A percentile compares a stretch with the other conserved stretches of the same genome.
Evolutionary conservation across 2,797 vertebrate genomes (phyloP).

Genomic region (Aldrovandia affinis): DNA sequence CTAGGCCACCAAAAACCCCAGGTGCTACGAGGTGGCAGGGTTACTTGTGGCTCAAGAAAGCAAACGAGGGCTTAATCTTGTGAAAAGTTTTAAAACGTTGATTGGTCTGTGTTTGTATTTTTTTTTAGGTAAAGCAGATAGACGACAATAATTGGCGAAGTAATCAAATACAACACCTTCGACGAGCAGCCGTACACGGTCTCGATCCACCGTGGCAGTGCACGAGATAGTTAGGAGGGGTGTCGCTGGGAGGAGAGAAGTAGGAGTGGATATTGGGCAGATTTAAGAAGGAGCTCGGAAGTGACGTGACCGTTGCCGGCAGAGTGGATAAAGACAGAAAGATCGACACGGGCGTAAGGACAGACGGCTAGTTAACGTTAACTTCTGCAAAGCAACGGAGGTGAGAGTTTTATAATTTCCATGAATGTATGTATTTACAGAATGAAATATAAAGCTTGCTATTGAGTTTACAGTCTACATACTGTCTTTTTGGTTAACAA

Average conservation of each 20-base stretch:
- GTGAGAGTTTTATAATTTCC: conserved; percentile 3
- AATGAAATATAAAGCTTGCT: not conserved
- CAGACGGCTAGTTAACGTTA: conserved; percentile 23
- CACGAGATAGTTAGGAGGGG: not conserved
- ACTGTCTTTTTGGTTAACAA: not conserved
- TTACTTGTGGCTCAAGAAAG: too few species aligned
- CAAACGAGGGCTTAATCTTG: too few species aligned
- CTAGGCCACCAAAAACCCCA: too few species aligned
- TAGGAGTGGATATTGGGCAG: conserved; percentile 11
- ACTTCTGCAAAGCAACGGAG: conserved; percentile 16
- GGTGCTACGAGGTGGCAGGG: too few species aligned
- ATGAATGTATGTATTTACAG: not conserved
- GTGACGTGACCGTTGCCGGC: conserved; percentile 47
- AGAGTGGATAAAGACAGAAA: conserved; percentile 24
- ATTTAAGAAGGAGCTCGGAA: conserved; percentile 48
- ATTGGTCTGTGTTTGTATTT: not conserved
- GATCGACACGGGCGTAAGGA: not conserved
- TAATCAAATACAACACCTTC: not conserved
- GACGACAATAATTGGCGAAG: not conserved
- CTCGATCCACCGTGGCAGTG: not conserved
- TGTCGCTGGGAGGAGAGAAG: conserved; percentile 24
- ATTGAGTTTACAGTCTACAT: too few species aligned
- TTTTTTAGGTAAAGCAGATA: not conserved
- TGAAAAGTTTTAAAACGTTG: not conserved
- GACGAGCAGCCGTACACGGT: not conserved